phyloP scores from a whole-genome alignment of 2,113 vertebrate genomes.

The Pseudopipra pipra region DNA sequence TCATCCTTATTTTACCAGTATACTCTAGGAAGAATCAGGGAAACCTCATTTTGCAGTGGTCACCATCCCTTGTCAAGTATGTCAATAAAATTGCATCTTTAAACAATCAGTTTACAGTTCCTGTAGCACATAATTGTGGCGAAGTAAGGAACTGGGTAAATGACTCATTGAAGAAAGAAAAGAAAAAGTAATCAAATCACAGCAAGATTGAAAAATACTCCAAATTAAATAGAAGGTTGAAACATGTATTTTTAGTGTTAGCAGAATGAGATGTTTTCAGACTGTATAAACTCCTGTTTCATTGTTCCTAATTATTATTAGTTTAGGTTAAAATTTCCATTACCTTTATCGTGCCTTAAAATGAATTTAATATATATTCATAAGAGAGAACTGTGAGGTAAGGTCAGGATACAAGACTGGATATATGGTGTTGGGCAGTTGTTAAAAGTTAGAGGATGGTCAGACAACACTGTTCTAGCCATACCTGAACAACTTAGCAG shows the following conservation, averaged over 20 bases:
- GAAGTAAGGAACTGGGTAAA: not conserved
- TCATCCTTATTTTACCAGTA: not conserved
- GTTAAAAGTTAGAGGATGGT: not conserved
- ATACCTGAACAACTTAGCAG: not conserved
- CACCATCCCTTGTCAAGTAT: not conserved
- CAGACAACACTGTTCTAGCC: not conserved
- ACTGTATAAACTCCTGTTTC: not conserved
- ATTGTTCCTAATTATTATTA: not conserved
- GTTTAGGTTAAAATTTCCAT: not conserved
- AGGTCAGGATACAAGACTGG: not conserved
- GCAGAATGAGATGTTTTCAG: not conserved
- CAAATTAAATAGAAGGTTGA: not conserved
- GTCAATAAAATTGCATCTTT: not conserved
- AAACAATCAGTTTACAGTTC: not conserved
- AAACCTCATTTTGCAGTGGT: not conserved
- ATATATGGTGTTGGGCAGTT: not conserved
- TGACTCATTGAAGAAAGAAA: not conserved
- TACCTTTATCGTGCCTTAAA: not conserved
- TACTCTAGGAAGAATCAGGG: not conserved
- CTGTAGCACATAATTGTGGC: accelerated
- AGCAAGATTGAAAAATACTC: not conserved
- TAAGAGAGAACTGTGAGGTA: not conserved
- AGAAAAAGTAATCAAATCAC: not conserved
- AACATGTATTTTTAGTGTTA: not conserved
- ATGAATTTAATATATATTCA: not conserved